phyloP scores from a whole-genome alignment of 2,888 invertebrate genomes.

The Trypoxylon attenuatum region DNA sequence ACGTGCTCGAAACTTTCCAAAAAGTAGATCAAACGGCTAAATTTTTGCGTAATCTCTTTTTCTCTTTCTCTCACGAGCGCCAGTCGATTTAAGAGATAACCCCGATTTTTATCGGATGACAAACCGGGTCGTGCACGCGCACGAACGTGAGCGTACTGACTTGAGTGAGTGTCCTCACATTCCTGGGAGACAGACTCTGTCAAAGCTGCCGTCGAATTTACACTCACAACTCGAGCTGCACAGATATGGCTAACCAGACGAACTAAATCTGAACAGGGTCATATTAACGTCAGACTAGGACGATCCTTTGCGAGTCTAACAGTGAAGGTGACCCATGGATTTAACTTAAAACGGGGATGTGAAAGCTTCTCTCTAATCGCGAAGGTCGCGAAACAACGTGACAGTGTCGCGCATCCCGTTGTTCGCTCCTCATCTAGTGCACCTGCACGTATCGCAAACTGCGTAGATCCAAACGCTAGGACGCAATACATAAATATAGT shows the following conservation, averaged over 20 bases:
- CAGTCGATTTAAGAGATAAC: not conserved
- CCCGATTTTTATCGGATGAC: slow-evolving; percentile 1
- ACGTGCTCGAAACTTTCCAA: not conserved
- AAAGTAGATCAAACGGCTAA: not conserved
- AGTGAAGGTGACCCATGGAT: not conserved
- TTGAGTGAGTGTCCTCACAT: no score
- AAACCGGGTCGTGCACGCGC: not conserved
- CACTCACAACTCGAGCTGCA: no score
- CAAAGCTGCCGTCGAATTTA: no score
- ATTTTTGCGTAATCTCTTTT: not conserved
- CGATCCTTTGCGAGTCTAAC: not conserved
- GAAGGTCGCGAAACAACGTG: slow-evolving; percentile 29
- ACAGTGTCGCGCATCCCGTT: slow-evolving; percentile 11
- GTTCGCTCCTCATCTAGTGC: slow-evolving; percentile 23
- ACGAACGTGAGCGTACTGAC: no score
- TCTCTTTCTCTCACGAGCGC: not conserved
- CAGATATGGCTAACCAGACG: no score
- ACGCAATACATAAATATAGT: not conserved
- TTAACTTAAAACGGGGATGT: slow-evolving; percentile 21
- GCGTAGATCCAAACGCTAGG: slow-evolving; percentile 38
- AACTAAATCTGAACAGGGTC: no score
- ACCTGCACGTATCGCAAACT: slow-evolving; percentile 36
- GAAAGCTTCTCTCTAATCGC: slow-evolving; percentile 29
- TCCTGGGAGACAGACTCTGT: no score
- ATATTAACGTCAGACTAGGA: no score